Base-by-base conservation (phyloP, 2,888 invertebrate species). In the Timema cristinae region DNA sequence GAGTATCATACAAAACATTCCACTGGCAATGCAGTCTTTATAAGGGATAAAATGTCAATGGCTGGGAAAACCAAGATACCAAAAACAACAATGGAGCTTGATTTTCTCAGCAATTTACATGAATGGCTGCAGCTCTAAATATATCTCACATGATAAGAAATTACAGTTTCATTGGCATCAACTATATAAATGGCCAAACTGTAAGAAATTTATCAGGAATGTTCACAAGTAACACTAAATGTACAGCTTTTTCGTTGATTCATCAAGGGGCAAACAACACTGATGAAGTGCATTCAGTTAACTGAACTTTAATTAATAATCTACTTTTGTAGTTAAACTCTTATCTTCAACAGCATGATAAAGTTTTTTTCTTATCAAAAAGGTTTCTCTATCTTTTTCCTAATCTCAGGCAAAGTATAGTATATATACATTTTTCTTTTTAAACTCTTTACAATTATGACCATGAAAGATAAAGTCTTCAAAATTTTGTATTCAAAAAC, bases 321-420 rank as follows among this genome's bases (percentile, higher is more conserved):
- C 76, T 76, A 76, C 75, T 74, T 75, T 75, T 73, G 75, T 74
- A 75, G 74, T 75, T 76, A 75, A 75, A 76, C 76, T 76, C 75
- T 75, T 74, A 76, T 76, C 76, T 74, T 76, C 76, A 77, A 77
- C 77, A 77, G 76, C 76, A 76, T 76, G 77, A 77, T 76, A 76
- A 76, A 76, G 76, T 75, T 75, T 76, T 73, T 75, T 74, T 72
- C 72, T 75, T 75, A 75, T 75, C 75, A 76, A 77, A 77, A 77
- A 75, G 75, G 75, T 76, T 76, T 77, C 75, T 75, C 77, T 77
- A 76, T 76, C 74, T 77, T 76, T 75, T 75, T 77, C 76, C 77
- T 77, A 77, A 77, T 76, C 76, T 77, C 77, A 76, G 77, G 75
- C 76, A 75, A 75, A 76, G 76, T 76, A 76, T 76, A 77, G 75